Base-by-base conservation (phyloP, 37 sponge, comb jelly and placozoan species). In the Lycopodina hypogea region DNA sequence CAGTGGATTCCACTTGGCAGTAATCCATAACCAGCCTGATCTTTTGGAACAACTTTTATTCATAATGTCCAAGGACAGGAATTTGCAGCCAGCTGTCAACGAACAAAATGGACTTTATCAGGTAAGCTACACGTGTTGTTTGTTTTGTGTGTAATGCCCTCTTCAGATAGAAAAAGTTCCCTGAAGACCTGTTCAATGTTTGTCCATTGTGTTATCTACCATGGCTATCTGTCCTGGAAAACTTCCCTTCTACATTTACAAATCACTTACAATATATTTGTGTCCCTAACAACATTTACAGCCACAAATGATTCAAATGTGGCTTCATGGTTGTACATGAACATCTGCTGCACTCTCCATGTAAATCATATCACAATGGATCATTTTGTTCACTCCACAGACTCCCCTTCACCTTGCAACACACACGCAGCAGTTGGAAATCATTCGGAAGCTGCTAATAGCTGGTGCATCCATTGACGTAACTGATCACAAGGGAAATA, bases 401-500 rank as follows among this genome's bases (percentile, higher is more conserved):
- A 90, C 94, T 71, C 78, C 91, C 24, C 78, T 94, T 19, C 94
- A 94, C 50, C 42, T 94, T 29, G 94, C 94, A 50, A 69, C 84
- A 19, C 84, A 90, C 81, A 78, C 81, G 8, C 74, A 87, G 15
- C 91, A 90, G 58, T 28, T 67, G 26, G 83, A 83, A 3, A 69
- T 90, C 33, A 77, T 94, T 18, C 33, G 66, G 23, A 75, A 81
- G 35, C 88, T 94, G 19, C 55, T 94, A 19, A 32, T 59, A 18
- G 59, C 57, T 4, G 92, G 88, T 0, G 90, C 94, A 4, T 76
- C 81, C 3, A 42, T 90, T 23, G 57, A 80, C 59, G 29, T 90
- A 36, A 59, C 73, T 23, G 94, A 94, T 63, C 86, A 84, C 52
- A 86, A 90, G 40, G 94, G 94, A 34, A 94, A 94, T 78, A 94